These are phyloP conservation scores for Caenorhabditis sp. DNA, from an alignment of 2,888 invertebrate species.

Conservation along the genomic window DNA sequence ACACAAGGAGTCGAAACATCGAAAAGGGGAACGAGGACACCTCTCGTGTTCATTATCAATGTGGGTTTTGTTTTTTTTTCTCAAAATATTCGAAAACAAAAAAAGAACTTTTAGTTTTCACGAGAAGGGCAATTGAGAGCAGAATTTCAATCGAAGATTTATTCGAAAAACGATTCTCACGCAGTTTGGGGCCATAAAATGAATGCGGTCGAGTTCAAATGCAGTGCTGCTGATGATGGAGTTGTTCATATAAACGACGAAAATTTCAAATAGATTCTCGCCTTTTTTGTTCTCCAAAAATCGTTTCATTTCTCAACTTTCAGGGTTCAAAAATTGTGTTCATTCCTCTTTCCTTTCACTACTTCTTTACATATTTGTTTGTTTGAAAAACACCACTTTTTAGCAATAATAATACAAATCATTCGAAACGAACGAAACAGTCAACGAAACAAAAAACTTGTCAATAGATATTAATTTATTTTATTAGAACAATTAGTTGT, in stretches of 20 bases:
- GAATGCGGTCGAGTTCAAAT: conserved; percentile 58
- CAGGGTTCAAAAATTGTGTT: neutral
- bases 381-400: neutral
- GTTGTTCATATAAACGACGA: conserved; percentile 53
- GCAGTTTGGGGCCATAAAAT: conserved; percentile 63
- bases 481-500: neutral
- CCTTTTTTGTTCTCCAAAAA: neutral
- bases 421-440: neutral
- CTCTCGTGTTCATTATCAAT: conserved; percentile 19
- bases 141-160: conserved; percentile 36
- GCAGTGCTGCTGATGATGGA: conserved; percentile 41
- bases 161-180: conserved; percentile 49
- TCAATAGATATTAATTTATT: neutral
- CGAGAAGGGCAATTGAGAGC: conserved; percentile 26
- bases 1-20: conserved; percentile 21
- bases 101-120: conserved; percentile 5
- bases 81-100: neutral
- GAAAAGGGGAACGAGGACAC: conserved; percentile 25
- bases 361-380: neutral
- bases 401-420: neutral
- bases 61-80: neutral
- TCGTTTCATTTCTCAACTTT: neutral
- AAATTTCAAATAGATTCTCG: conserved; percentile 19
- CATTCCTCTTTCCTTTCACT: conserved; percentile 2
- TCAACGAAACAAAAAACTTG: neutral